These are phyloP conservation scores for Cacoxenus indagator DNA, from an alignment of 2,888 invertebrate species.

Conservation along the genomic window DNA sequence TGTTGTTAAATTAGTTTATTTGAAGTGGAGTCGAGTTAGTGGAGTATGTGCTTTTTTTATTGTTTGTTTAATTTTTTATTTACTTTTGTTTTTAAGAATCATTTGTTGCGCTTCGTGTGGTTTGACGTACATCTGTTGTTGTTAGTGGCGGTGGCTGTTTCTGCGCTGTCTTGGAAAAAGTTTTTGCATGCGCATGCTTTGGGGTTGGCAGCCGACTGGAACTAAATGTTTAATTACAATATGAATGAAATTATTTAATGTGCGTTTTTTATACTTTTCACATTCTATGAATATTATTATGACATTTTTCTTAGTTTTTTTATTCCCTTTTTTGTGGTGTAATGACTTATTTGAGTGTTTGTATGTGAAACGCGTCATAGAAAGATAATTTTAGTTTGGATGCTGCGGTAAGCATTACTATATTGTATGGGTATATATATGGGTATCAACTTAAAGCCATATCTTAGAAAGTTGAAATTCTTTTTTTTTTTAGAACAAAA, in stretches of 20 bases:
- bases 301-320: too few relatives aligned
- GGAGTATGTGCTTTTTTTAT: neutral
- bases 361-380: too few relatives aligned
- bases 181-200: neutral
- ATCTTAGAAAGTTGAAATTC: too few relatives aligned
- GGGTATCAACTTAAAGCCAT: too few relatives aligned
- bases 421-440: too few relatives aligned
- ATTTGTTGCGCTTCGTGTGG: slow-evolving; percentile 24
- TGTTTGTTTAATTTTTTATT: neutral
- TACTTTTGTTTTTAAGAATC: slow-evolving; percentile 8
- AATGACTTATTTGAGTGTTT: too few relatives aligned
- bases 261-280: too few relatives aligned
- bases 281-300: too few relatives aligned
- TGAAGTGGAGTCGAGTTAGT: neutral
- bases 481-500: too few relatives aligned
- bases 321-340: too few relatives aligned
- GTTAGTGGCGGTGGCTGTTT: neutral
- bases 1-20: neutral
- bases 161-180: neutral
- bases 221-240: slow-evolving; percentile 18
- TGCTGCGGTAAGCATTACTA: too few relatives aligned
- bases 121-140: neutral
- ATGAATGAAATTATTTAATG: slow-evolving; percentile 2
- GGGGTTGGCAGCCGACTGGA: neutral
- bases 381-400: too few relatives aligned